Base-by-base conservation (phyloP, 2,797 vertebrate species). In the Cirrhinus mrigala region DNA sequence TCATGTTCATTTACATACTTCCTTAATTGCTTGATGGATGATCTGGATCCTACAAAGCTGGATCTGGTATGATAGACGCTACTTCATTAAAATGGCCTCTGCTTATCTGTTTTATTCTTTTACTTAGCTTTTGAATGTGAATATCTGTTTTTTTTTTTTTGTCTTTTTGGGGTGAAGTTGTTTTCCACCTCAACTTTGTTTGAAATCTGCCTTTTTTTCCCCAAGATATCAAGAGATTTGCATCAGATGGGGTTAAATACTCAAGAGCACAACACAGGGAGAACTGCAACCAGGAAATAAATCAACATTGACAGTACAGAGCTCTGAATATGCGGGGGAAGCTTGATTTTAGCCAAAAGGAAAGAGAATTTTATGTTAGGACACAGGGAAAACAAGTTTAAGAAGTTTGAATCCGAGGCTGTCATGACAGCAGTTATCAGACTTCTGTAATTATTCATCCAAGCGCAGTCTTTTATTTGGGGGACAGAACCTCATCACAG, bases 391-490 rank as follows among this genome's bases (percentile, higher is more conserved):
- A 71, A 37, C 20, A 48, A 54, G 44, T 24, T 78, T 73, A 78
- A 3, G 56, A 68, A 56, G 40, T 66, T 58, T 62, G 52, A 66
- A 29, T 29, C 12, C 4, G 2, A 58, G 74, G 74, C 74, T 76
- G 52, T 85, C 78, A 44, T 14, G 18, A 69, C 24, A 58, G 24
- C 60, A 16, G n/a, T 24, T 71, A 46, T 58, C 37, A 48, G 66
- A 82, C 78, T 48, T 82, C 56, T 79, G 24, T 54, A 27, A 68
- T 87, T 73, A 84, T 78, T 73, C 62, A 60, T 78, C 44, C 7
- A 62, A 40, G 76, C 64, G 58, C n/a, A 77, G 24, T 66, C 27
- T 48, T 70, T 64, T 37, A 40, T 78, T 33, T 74, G n/a, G 46
- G 77, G 69, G 73, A 52, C 68, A 64, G 20, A 75, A 69, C 22